Evolutionary conservation across 2,888 invertebrate species (phyloP).

Genomic region (Leucoma salicis): DNA sequence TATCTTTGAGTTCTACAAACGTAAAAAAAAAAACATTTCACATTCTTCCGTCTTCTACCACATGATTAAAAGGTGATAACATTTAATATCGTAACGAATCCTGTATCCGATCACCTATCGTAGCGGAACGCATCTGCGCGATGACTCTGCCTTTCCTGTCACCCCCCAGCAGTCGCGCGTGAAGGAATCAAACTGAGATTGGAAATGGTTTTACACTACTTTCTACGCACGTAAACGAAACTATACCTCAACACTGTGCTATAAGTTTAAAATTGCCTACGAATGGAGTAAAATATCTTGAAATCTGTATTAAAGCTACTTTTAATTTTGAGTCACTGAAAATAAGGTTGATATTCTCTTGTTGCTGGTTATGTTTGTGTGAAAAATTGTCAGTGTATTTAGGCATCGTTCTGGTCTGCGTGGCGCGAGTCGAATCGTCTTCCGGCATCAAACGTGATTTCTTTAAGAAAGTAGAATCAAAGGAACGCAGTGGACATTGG

Average conservation of each 20-base stretch:
- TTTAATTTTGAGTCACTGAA: neutral
- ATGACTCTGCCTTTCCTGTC: slow-evolving; percentile 62
- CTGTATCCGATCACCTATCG: slow-evolving; percentile 52
- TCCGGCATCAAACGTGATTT: slow-evolving; percentile 79
- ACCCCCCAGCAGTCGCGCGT: slow-evolving; percentile 63
- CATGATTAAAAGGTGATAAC: neutral
- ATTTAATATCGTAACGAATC: slow-evolving; percentile 33
- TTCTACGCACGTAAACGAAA: slow-evolving; percentile 23
- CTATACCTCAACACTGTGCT: slow-evolving; percentile 7
- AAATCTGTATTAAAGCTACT: neutral
- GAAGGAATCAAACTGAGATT: slow-evolving; percentile 55
- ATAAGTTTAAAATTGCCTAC: slow-evolving; percentile 19
- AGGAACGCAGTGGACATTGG: slow-evolving; percentile 76
- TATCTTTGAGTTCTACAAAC: too few relatives aligned
- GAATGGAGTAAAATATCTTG: neutral
- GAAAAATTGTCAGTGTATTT: slow-evolving; percentile 50
- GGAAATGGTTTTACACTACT: slow-evolving; percentile 50
- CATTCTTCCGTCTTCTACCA: too few relatives aligned
- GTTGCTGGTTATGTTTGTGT: slow-evolving; percentile 19
- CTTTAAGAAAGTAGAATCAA: slow-evolving; percentile 77
- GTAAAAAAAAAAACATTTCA: too few relatives aligned
- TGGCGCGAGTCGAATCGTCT: slow-evolving; percentile 75
- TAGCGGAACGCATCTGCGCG: slow-evolving; percentile 70
- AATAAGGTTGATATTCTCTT: slow-evolving; percentile 34
- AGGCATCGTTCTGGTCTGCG: slow-evolving; percentile 65